Percentiles rank a stretch among this genome's conserved stretches.
Evolutionary conservation across 2,797 vertebrate species (phyloP).

Genomic region (Chloroceryle amazona): DNA sequence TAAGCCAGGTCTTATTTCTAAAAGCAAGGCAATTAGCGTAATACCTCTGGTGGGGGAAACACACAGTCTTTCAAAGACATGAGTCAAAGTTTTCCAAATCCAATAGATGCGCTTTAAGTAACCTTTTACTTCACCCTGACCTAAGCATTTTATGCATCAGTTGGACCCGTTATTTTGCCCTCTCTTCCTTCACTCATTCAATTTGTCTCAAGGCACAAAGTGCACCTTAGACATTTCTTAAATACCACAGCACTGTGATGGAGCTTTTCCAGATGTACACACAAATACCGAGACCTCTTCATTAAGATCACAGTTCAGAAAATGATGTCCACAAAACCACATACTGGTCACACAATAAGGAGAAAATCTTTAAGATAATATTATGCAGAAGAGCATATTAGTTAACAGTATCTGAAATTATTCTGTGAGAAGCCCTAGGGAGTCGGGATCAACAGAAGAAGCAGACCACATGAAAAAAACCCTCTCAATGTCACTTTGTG

Average conservation of each 20-base stretch:
- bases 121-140: neutral
- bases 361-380: constrained; percentile 27
- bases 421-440: neutral
- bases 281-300: neutral
- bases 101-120: neutral
- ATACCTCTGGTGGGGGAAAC: neutral
- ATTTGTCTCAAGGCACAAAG: neutral
- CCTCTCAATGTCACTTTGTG: constrained; percentile 2
- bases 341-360: neutral
- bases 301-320: neutral
- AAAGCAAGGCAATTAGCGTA: neutral
- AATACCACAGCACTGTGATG: neutral
- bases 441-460: constrained; percentile 4
- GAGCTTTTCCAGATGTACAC: neutral
- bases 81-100: neutral
- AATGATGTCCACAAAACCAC: neutral
- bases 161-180: neutral
- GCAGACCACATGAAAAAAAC: constrained; percentile 9
- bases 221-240: neutral
- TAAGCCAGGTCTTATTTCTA: neutral
- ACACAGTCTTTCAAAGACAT: neutral
- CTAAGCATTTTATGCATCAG: neutral
- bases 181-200: neutral
- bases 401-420: constrained; percentile 24
- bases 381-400: constrained; percentile 25